Conservation (phyloP, 2,888 invertebrate species). For the Meiosimyza decipiens region DNA sequence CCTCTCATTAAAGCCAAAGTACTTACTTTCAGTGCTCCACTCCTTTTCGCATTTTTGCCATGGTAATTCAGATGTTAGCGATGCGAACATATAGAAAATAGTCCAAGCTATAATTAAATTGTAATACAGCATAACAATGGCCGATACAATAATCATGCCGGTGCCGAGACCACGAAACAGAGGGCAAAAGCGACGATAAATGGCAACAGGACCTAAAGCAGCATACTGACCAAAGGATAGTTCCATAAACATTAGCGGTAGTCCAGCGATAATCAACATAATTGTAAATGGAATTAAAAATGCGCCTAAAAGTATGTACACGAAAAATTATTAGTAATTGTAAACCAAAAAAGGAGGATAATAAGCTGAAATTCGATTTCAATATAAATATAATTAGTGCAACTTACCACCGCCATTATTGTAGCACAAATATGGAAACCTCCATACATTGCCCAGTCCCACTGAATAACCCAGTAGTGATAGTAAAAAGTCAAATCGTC, state of each 20-base stretch:
- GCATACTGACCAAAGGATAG: constrained; percentile 87
- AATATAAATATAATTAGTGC: not conserved
- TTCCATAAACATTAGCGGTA: constrained; percentile 87
- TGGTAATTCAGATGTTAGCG: constrained; percentile 74
- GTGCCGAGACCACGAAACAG: constrained; percentile 80
- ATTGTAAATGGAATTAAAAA: constrained; percentile 86
- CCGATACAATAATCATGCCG: constrained; percentile 81
- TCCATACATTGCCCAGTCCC: constrained; percentile 80
- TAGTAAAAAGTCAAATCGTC: constrained; percentile 79
- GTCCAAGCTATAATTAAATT: constrained; percentile 84
- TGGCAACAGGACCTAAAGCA: constrained; percentile 80
- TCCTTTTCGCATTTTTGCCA: constrained; percentile 79
- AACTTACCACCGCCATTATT: constrained; percentile 78
- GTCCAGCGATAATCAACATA: constrained; percentile 82
- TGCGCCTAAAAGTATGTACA: constrained; percentile 69
- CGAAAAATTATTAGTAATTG: too few relatives aligned
- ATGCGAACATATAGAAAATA: constrained; percentile 79
- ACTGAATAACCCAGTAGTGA: constrained; percentile 79
- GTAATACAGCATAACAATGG: constrained; percentile 81
- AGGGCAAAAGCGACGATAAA: constrained; percentile 79
- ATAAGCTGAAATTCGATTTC: too few relatives aligned
- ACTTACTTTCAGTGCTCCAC: constrained; percentile 77
- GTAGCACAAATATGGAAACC: constrained; percentile 80
- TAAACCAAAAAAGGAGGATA: too few relatives aligned
- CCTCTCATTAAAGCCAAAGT: constrained; percentile 50